These are phyloP conservation scores for Galagoides demidoff DNA, from an alignment of 2,797 vertebrate species.

Conservation along the genomic window DNA sequence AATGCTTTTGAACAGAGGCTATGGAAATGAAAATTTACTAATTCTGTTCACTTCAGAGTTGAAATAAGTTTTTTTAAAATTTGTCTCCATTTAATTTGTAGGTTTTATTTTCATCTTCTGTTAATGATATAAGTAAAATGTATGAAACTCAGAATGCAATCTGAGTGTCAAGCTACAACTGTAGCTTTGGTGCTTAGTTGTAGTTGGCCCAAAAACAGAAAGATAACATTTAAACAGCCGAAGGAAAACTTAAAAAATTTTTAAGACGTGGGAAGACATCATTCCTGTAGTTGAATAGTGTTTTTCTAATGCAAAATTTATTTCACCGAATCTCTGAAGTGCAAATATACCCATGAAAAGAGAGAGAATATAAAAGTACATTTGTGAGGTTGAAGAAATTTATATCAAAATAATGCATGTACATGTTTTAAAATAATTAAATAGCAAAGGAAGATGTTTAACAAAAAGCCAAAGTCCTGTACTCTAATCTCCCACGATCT, in stretches of 20 bases:
- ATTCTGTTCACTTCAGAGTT: slow-evolving; percentile 1
- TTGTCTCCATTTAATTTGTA: slow-evolving; percentile 3
- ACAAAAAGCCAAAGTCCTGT: background rate
- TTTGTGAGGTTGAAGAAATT: background rate
- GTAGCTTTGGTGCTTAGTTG: background rate
- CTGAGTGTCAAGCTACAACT: background rate
- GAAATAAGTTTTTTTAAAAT: slow-evolving; percentile 10
- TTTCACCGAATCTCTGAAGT: slow-evolving; percentile 48
- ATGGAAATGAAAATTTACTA: slow-evolving; percentile 29
- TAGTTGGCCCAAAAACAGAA: background rate
- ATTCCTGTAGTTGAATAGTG: background rate
- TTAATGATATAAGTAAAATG: background rate
- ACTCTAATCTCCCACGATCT: background rate
- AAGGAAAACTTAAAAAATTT: slow-evolving; percentile 25
- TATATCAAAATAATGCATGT: background rate
- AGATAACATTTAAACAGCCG: slow-evolving; percentile 23
- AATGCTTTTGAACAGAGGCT: background rate
- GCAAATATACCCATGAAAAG: background rate
- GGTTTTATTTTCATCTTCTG: background rate
- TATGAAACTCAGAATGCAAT: slow-evolving; percentile 6
- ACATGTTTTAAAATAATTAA: slow-evolving; percentile 34
- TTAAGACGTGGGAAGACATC: background rate
- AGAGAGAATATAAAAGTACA: background rate
- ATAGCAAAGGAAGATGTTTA: slow-evolving; percentile 1
- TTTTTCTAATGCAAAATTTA: slow-evolving; percentile 31